Percentiles rank a stretch among this genome's conserved stretches.
Evolutionary conservation across 2,888 invertebrate species (phyloP).

Genomic region (Drosophila ezoana): DNA sequence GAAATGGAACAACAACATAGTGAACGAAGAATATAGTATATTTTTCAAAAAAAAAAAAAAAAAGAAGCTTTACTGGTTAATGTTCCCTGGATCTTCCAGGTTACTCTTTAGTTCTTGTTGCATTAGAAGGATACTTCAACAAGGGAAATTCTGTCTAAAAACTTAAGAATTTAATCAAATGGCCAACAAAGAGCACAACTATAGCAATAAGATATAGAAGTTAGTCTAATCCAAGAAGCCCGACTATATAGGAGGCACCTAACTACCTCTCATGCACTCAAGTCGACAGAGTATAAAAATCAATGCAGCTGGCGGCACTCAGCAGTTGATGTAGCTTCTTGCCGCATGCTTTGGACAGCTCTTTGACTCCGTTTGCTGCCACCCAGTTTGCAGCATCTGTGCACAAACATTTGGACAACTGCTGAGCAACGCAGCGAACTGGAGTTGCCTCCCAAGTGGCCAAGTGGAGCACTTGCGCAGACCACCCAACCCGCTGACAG

Average conservation of each 20-base stretch:
- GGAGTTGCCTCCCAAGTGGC: constrained; percentile 45
- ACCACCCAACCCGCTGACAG: constrained; percentile 35
- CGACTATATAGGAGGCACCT: not conserved
- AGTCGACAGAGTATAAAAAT: constrained; percentile 55
- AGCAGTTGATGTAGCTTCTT: constrained; percentile 60
- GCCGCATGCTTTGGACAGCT: constrained; percentile 24
- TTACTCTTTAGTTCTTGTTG: too few relatives aligned
- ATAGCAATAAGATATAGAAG: too few relatives aligned
- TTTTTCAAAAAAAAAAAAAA: constrained; percentile 29
- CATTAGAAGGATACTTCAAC: too few relatives aligned
- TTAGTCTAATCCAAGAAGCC: too few relatives aligned
- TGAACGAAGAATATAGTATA: constrained; percentile 38
- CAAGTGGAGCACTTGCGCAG: constrained; percentile 53
- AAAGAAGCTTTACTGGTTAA: too few relatives aligned
- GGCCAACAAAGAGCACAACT: too few relatives aligned
- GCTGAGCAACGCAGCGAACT: constrained; percentile 46
- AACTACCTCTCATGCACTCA: not conserved
- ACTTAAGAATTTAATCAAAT: too few relatives aligned
- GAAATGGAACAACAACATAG: constrained; percentile 37
- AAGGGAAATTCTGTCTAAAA: too few relatives aligned
- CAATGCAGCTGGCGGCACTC: constrained; percentile 64
- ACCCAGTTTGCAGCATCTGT: constrained; percentile 47
- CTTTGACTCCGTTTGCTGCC: constrained; percentile 15
- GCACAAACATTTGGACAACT: constrained; percentile 69
- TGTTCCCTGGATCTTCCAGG: too few relatives aligned